Conservation (phyloP, 2,797 vertebrate genomes). For the Huso huso region DNA sequence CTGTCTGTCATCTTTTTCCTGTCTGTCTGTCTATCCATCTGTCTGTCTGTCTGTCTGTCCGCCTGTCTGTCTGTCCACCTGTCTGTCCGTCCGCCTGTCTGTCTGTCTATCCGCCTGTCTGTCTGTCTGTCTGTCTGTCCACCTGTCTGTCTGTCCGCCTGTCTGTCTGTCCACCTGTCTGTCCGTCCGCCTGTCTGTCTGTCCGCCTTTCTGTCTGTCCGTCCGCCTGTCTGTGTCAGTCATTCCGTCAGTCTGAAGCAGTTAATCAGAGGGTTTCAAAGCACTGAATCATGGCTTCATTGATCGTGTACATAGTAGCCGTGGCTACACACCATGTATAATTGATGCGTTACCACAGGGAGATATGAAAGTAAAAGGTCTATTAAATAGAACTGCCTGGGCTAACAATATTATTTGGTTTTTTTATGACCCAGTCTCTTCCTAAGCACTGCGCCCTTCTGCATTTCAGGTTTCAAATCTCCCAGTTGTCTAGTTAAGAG, state of each 20-base stretch:
- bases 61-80: no score
- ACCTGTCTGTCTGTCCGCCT: slow-evolving; percentile 9
- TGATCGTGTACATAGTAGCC: slow-evolving; percentile 45
- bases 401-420: slow-evolving; percentile 3
- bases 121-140: slow-evolving; percentile 1
- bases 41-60: slow-evolving; percentile 32
- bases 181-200: background rate
- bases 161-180: slow-evolving; percentile 2
- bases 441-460: background rate
- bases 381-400: slow-evolving; percentile 4
- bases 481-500: slow-evolving; percentile 1
- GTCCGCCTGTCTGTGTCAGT: slow-evolving; percentile 34
- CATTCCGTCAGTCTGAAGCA: slow-evolving; percentile 39
- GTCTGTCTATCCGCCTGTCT: slow-evolving; percentile 20
- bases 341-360: slow-evolving; percentile 47
- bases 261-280: slow-evolving; percentile 41
- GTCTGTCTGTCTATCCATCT: background rate
- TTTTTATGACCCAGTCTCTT: background rate
- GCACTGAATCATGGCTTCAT: slow-evolving; percentile 51
- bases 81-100: slow-evolving; percentile 28
- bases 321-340: slow-evolving; percentile 46
- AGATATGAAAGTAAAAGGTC: slow-evolving; percentile 31
- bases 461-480: slow-evolving; percentile 33
- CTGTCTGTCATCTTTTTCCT: no score
- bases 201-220: slow-evolving; percentile 11